phyloP scores from a whole-genome alignment of 2,797 vertebrate species.

The Crypturellus tataupa region DNA sequence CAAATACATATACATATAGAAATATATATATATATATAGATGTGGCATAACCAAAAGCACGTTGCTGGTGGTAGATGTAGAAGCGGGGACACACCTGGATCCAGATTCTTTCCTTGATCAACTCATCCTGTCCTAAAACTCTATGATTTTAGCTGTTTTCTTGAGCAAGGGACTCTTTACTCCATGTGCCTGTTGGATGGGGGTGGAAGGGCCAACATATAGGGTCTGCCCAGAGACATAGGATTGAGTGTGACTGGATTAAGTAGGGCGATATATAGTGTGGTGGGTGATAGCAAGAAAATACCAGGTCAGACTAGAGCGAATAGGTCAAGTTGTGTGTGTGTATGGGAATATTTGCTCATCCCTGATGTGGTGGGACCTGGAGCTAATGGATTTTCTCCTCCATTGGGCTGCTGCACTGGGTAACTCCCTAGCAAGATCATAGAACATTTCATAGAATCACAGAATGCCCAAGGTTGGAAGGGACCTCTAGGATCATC shows the following conservation, averaged over 20 bases:
- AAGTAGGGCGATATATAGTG: rapidly evolving
- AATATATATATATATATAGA: background rate
- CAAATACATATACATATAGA: background rate
- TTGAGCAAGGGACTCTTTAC: background rate
- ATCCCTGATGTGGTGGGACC: background rate
- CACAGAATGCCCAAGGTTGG: no score
- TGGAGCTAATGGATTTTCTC: background rate
- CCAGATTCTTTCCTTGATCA: background rate
- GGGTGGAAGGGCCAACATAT: background rate
- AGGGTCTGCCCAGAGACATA: no score
- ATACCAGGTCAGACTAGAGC: background rate
- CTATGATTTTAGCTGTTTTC: background rate
- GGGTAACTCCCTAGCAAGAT: rapidly evolving
- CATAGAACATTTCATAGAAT: no score
- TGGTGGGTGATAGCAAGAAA: rapidly evolving
- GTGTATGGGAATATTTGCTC: background rate
- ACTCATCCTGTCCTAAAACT: background rate
- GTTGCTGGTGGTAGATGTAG: background rate
- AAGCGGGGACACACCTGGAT: background rate
- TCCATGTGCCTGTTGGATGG: background rate
- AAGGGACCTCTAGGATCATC: no score
- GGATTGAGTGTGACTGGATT: background rate
- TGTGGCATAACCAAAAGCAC: background rate
- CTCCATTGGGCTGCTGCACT: background rate
- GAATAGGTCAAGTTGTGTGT: background rate